phyloP scores from a whole-genome alignment of 2,888 invertebrate species.

The Microplitis deprimator region DNA sequence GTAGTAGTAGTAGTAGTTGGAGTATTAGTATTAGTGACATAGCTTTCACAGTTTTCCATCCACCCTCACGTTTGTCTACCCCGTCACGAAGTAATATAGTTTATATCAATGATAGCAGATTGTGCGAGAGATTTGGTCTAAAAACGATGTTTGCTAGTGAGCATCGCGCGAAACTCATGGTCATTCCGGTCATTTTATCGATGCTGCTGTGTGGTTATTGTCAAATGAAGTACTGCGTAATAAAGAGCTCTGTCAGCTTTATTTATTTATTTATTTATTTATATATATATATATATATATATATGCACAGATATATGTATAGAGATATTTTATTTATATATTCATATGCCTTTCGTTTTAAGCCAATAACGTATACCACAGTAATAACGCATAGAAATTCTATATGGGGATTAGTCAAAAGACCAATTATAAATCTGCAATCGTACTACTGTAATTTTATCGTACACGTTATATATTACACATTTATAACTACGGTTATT shows the following conservation, averaged over 20 bases:
- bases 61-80: conserved; percentile 20
- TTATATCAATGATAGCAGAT: conserved; percentile 61
- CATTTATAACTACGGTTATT: background rate
- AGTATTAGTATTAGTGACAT: background rate
- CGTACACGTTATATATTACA: background rate
- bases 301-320: conserved; percentile 4
- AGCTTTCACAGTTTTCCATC: background rate
- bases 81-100: conserved; percentile 50
- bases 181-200: conserved; percentile 44
- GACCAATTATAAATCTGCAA: conserved; percentile 7
- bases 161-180: conserved; percentile 42
- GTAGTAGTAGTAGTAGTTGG: too few relatives aligned
- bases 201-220: conserved; percentile 55
- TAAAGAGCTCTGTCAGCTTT: conserved; percentile 48
- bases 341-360: conserved; percentile 12
- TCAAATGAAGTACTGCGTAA: conserved; percentile 52
- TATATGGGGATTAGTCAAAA: conserved; percentile 9
- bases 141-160: conserved; percentile 53
- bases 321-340: background rate
- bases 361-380: background rate
- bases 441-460: background rate
- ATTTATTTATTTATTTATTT: conserved; percentile 25
- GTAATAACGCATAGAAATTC: conserved; percentile 1
- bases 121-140: conserved; percentile 54
- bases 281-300: background rate